phyloP scores from a whole-genome alignment of 2,797 vertebrate species.

The Amazona finschi region DNA sequence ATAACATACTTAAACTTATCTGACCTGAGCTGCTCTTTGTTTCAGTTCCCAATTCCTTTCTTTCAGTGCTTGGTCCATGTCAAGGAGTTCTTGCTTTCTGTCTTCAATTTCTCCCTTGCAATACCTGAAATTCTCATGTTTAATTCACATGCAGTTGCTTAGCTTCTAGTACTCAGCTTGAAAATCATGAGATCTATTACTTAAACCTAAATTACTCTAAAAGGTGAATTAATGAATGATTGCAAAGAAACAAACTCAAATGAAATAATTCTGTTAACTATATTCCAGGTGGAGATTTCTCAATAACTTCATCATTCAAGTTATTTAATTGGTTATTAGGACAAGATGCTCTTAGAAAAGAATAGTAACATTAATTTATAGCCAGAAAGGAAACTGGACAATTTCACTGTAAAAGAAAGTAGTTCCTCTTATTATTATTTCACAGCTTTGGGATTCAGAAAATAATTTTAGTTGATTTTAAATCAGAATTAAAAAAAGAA shows the following conservation, averaged over 20 bases:
- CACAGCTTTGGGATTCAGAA: background rate
- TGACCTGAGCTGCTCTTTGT: slow-evolving; percentile 91
- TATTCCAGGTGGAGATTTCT: background rate
- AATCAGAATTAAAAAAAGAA: background rate
- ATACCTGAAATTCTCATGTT: slow-evolving; percentile 77
- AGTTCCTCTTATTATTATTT: background rate
- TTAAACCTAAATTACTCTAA: background rate
- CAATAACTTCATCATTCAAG: background rate
- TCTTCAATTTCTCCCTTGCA: slow-evolving; percentile 89
- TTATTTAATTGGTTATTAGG: background rate
- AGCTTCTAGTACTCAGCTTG: background rate
- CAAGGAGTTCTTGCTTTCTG: slow-evolving; percentile 87
- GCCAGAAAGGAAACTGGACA: background rate
- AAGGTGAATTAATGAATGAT: background rate
- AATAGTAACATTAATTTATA: background rate
- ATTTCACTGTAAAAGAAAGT: background rate
- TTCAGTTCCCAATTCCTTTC: slow-evolving; percentile 94
- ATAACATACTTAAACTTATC: background rate
- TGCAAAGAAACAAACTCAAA: background rate
- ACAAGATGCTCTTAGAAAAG: background rate
- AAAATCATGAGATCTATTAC: background rate
- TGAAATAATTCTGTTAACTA: background rate
- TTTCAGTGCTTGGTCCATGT: slow-evolving; percentile 88
- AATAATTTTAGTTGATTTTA: background rate
- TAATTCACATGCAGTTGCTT: background rate